Base-by-base conservation (phyloP, 2,113 vertebrate genomes). In the Myiozetetes cayanensis region DNA sequence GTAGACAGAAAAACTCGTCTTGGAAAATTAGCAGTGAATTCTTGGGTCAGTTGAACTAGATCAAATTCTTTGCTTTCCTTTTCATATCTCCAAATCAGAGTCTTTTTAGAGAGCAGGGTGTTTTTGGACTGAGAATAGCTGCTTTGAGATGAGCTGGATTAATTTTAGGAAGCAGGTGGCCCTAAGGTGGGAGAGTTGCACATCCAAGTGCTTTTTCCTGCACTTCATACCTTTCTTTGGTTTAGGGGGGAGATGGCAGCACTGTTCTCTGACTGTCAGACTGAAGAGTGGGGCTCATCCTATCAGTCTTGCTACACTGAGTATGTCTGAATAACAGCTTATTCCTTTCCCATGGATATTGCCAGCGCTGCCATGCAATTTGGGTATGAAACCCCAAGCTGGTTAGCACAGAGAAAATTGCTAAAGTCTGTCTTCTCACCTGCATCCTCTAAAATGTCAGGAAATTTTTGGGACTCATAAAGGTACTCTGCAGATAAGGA, bases 21-120 rank as follows among this genome's bases (percentile, higher is more conserved):
- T 59, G 25, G 39, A 89, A 90, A 96, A 85, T 65, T 22, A 41
- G 25, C n/a, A 30, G 15, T 81, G 22, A 56, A 62, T 74, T 91
- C 62, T 62, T 71, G 37, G 15, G 37, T 49, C 41, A 61, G 20
- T 43, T 58, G 52, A 46, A 25, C 25, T 63, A 50, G 8, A 77
- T 91, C 22, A 28, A 33, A 66, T 50, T 21, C 14, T 84, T 76
- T 73, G 4, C 41, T 58, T 81, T 86, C 44, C 37, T 68, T 80
- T 77, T 81, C n/a, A 8, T 7, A 4, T 63, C 15, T 9, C 35
- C 28, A 46, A 49, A 53, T 35, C 8, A 10, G 15, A 37, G 35
- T 70, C 2, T 50, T 70, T 67, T 66, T 18, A 7, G 56, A 61
- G 55, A 81, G 11, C 5, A 43, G 22, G 2, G 2, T 7, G 4